phyloP scores from a whole-genome alignment of 2,888 invertebrate genomes.

The Spodoptera exigua region DNA sequence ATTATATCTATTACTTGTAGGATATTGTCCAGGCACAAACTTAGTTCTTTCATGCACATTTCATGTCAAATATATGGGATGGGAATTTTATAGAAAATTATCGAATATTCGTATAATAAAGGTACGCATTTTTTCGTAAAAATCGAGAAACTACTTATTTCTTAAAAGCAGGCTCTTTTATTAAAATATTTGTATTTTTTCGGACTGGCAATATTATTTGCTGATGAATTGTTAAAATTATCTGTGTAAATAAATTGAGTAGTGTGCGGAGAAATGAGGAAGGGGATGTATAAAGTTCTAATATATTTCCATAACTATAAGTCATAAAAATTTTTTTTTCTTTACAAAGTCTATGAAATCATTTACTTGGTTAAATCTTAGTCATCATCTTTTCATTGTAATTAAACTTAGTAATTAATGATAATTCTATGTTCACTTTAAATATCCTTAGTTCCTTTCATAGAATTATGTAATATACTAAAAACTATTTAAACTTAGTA shows the following conservation, averaged over 20 bases:
- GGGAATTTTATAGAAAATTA: conserved; percentile 3
- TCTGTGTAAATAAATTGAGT: conserved; percentile 1
- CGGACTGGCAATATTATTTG: conserved; percentile 7
- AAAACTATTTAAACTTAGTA: conserved; percentile 45
- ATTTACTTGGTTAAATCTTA: too few species aligned
- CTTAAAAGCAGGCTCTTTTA: too few species aligned
- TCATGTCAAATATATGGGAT: conserved; percentile 23
- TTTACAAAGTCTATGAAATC: too few species aligned
- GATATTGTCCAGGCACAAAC: conserved; percentile 45
- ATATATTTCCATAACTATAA: too few species aligned
- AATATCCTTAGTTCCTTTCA: conserved; percentile 24
- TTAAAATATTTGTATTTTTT: neutral
- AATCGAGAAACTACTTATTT: too few species aligned
- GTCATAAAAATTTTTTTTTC: too few species aligned
- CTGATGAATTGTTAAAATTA: conserved; percentile 5
- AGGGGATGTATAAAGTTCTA: conserved; percentile 7
- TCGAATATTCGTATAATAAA: too few species aligned
- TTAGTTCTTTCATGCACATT: conserved; percentile 35
- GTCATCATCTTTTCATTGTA: neutral
- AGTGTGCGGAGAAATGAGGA: neutral
- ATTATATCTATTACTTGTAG: conserved; percentile 12
- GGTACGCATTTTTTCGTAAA: too few species aligned
- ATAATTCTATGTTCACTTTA: conserved; percentile 11
- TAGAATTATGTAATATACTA: conserved; percentile 48
- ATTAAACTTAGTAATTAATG: conserved; percentile 15